Base-by-base conservation (phyloP, 1,140 invertebrate genomes). In the Drosophila leontia region DNA sequence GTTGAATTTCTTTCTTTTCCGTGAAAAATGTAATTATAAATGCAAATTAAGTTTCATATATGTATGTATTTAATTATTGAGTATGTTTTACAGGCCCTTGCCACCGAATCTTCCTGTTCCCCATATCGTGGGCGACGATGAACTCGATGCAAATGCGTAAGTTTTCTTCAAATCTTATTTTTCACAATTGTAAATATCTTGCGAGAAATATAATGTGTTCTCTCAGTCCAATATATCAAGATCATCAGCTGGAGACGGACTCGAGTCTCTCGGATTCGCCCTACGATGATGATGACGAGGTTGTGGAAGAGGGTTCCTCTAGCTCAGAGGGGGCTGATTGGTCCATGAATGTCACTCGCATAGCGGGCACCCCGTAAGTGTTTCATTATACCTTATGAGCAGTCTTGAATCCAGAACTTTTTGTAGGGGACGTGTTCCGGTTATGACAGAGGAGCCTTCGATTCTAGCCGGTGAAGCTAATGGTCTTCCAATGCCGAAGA, bases 41-140 rank as follows among this genome's bases (percentile, higher is more conserved):
- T 7, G 7, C 15, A 37, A 29, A 2, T 35, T 9, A n/a, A 9
- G 1, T 4, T 13, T 26, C 0, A 17, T 17, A 11, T 4, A 3
- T 26, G 12, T 8, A 15, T 15, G 3, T 29, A 12, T 8, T n/a
- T 29, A 39, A 34, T 51, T 17, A 23, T 29, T 17, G 6, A 51
- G 6, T 0, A 15, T 47, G 0, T 1, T 39, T 67, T 77, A 6
- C 29, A 84, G 82, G 77, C 56, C 76, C 1, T 53, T 62, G 19
- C 6, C 35, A 26, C 48, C 65, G 0, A 67, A 55, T 9, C 23
- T 29, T 48, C 47, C 23, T 13, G 42, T 83, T 3, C 62, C 62
- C 0, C 72, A 84, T n/a, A 78, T 85, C 58, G 82, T 85, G 12
- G 82, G 63, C 5, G 82, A 84, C 7, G 82, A 85, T 12, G 41